Evolutionary conservation across 2,888 invertebrate species (phyloP).

Genomic region (Monochamus alternatus): DNA sequence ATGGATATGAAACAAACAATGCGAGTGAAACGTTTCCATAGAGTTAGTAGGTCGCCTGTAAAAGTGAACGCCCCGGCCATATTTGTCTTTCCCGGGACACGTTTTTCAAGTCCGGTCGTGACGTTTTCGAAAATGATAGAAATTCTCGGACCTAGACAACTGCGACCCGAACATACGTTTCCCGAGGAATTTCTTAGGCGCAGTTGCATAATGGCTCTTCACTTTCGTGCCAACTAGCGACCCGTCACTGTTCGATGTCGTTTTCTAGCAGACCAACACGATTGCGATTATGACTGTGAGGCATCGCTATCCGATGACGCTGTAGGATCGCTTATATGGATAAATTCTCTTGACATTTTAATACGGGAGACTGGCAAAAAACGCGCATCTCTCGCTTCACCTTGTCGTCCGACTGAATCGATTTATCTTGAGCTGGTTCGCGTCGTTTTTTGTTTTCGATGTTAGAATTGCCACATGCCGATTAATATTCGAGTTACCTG

Average conservation of each 20-base stretch:
- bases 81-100: neutral
- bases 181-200: neutral
- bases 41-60: conserved; percentile 4
- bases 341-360: conserved; percentile 6
- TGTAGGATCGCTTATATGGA: neutral
- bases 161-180: neutral
- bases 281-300: neutral
- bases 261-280: neutral
- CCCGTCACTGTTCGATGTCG: neutral
- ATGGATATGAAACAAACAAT: neutral
- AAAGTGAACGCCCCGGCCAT: conserved; percentile 1
- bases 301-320: neutral
- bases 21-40: neutral
- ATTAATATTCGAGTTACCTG: conserved; percentile 3
- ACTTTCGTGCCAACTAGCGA: neutral
- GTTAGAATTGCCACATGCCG: neutral
- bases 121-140: conserved; percentile 1
- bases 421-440: neutral
- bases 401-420: neutral
- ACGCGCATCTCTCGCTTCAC: conserved; percentile 1
- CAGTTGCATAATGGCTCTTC: neutral
- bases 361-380: neutral
- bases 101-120: neutral
- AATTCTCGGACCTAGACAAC: neutral
- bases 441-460: neutral